Evolutionary conservation across 2,888 invertebrate genomes (phyloP), one percentile per base, ranked within the genome.

Genomic region (Leptogaster cylindrica): DNA sequence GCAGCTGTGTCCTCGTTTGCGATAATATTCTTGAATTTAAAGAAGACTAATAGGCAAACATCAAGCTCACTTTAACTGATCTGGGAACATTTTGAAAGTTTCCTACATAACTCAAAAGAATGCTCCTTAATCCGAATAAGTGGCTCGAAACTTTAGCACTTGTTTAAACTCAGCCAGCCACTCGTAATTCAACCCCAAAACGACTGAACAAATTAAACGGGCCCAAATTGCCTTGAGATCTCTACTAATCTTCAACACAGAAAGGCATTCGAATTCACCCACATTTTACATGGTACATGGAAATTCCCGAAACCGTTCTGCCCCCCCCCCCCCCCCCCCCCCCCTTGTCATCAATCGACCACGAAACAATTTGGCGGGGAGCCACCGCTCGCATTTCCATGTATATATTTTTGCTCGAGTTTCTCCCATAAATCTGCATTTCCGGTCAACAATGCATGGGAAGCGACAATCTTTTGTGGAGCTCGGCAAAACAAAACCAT

Each of bases 361-460:
- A 55, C 20, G 23, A 55, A 55, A 33, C 39, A 39, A 39, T 55
- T 39, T 36, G 55, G 55, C 55, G 36, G 55, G 23, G 31, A 55
- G 36, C 36, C 14, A 23, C 39, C 20, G 36, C 18, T 16, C 10
- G 36, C 23, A 39, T 23, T 36, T 12, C 10, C 39, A 39, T 25
- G 23, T 36, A 20, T 36, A 23, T 10, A 23, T 55, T 55, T 55
- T 61, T 28, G 8, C 23, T n/a, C 27, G 18, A 16, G 12, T 39
- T 55, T 36, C 51, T 39, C 65, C 36, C 65, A 65, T 65, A 65
- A 65, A 65, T 65, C 65, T 50, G 65, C 65, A 65, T 65, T 51
- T 65, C 65, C 65, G 65, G 65, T 65, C 65, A 65, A 51, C 65
- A 65, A 39, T 65, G 50, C 48, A 36, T 65, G 65, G 61, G 61